These are phyloP conservation scores for Psittacula cyanocephala DNA, from an alignment of 2,113 vertebrate genomes.

Conservation along the genomic window DNA sequence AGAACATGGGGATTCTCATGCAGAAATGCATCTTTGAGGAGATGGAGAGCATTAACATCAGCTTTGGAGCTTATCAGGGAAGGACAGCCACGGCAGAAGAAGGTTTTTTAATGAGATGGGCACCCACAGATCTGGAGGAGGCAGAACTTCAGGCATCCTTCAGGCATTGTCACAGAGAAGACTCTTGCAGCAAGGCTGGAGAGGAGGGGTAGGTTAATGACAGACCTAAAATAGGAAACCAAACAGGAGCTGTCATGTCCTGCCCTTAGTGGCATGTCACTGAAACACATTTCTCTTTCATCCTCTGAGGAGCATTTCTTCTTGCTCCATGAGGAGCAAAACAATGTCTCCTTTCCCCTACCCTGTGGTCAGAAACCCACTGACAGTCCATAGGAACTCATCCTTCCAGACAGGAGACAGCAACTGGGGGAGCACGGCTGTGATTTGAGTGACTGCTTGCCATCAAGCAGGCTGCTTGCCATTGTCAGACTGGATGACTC, in stretches of 20 bases:
- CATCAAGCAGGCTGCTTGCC: too few relatives aligned
- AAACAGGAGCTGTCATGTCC: neutral
- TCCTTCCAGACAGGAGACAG: neutral
- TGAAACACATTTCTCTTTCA: neutral
- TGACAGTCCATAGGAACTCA: rapidly evolving
- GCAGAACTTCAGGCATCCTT: neutral
- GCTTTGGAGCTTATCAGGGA: neutral
- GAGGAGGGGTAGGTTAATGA: neutral
- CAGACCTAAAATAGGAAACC: neutral
- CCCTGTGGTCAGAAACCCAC: neutral
- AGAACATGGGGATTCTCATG: neutral
- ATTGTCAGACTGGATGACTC: too few relatives aligned
- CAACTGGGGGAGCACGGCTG: rapidly evolving
- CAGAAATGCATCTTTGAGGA: neutral
- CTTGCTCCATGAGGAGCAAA: neutral
- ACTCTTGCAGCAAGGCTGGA: neutral
- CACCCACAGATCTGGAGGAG: neutral
- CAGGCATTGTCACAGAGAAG: rapidly evolving
- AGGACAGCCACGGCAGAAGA: neutral
- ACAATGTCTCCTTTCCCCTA: neutral
- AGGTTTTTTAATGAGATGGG: neutral
- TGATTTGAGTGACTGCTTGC: neutral
- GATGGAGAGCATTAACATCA: neutral
- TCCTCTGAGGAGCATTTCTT: neutral
- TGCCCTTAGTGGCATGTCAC: neutral